A percentile compares a stretch with the other conserved stretches of the same genome.
Conservation (phyloP, 1,140 invertebrate species). For the Conus ventricosus region DNA sequence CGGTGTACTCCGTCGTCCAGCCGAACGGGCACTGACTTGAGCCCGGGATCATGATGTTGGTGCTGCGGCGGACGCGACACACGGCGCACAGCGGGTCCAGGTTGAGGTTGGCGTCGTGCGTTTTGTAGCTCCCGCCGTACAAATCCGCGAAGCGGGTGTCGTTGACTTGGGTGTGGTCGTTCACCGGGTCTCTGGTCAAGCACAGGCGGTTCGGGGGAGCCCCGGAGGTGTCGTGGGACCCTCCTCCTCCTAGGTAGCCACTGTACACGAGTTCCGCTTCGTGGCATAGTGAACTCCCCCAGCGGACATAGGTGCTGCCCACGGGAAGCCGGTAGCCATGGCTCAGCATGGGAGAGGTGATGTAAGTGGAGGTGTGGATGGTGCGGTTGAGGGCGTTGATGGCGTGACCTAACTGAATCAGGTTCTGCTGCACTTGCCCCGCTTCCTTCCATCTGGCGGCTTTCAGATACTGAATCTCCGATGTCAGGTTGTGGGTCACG, state of each 20-base stretch:
- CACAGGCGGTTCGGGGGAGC: not conserved
- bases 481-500: too few relatives aligned
- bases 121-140: not conserved
- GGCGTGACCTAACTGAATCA: not conserved
- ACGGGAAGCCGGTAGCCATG: too few relatives aligned
- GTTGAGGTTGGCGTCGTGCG: constrained; percentile 5
- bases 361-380: not conserved
- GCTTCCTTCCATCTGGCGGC: too few relatives aligned
- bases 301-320: not conserved
- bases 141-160: not conserved
- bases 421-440: not conserved
- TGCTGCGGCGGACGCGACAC: constrained; percentile 35
- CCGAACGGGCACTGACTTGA: constrained; percentile 43
- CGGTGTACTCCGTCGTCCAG: constrained; percentile 54
- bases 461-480: too few relatives aligned
- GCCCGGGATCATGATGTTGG: constrained; percentile 54
- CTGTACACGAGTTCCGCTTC: not conserved
- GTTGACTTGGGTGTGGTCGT: not conserved
- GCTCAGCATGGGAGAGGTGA: too few relatives aligned
- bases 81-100: constrained; percentile 42
- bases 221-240: not conserved
- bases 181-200: not conserved
- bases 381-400: not conserved
- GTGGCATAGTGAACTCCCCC: not conserved
- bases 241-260: not conserved